A percentile compares a stretch with the other conserved stretches of the same genome.
phyloP scores from a whole-genome alignment of 2,797 vertebrate species.

The Peromyscus eremicus region DNA sequence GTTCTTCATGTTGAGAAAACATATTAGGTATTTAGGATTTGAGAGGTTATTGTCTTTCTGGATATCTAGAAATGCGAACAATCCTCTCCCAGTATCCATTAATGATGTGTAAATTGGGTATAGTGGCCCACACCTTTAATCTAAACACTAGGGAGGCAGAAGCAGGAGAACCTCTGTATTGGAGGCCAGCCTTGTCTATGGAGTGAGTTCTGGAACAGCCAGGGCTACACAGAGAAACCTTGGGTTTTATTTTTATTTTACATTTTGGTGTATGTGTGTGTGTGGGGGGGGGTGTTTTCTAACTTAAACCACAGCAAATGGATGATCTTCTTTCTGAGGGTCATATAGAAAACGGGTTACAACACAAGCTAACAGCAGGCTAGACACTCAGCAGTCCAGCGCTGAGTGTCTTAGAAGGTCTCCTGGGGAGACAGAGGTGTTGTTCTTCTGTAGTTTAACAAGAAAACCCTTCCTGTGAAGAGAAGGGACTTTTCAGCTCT shows the following conservation, averaged over 20 bases:
- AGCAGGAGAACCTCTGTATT: not conserved
- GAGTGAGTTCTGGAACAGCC: not conserved
- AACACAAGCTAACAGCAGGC: constrained; percentile 52
- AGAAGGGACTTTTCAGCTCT: constrained; percentile 74
- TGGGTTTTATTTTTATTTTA: not conserved
- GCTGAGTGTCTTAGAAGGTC: constrained; percentile 16
- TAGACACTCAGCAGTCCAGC: constrained; percentile 31
- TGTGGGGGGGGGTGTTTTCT: not conserved
- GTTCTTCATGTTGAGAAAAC: constrained; percentile 35
- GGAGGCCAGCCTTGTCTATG: not conserved
- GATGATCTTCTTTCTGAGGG: not conserved
- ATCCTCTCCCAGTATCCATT: not conserved
- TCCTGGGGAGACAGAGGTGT: constrained; percentile 48
- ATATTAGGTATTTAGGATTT: constrained; percentile 31
- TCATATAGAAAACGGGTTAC: not conserved
- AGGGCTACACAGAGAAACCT: not conserved
- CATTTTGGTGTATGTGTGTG: too few relatives aligned
- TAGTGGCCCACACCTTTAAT: not conserved
- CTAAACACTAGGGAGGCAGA: not conserved
- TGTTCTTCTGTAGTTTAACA: constrained; percentile 1
- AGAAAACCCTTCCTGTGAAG: constrained; percentile 24
- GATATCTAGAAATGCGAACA: not conserved
- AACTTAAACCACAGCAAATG: constrained; percentile 21
- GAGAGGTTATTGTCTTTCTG: constrained; percentile 21
- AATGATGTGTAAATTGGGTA: not conserved